A percentile compares a stretch with the other conserved stretches of the same genome.
phyloP scores from a whole-genome alignment of 30 jellyfish, hydroid and myxozoan species.

The Turritopsis rubra region DNA sequence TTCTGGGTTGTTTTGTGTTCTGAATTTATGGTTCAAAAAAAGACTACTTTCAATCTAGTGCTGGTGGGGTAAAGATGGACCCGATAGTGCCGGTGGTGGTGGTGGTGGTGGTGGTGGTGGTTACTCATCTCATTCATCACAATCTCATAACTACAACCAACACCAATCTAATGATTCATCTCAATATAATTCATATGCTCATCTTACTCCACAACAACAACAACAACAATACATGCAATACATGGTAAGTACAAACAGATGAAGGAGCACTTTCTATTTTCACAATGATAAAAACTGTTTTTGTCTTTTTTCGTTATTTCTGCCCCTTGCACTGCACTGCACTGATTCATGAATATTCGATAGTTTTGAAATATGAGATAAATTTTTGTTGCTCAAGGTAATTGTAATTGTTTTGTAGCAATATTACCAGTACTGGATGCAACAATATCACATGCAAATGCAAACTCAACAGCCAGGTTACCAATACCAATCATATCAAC shows the following conservation, averaged over 20 bases:
- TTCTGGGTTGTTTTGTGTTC: neutral
- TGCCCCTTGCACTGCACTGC: too few species aligned
- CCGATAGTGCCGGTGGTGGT: conserved; percentile 14
- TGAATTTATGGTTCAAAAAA: neutral
- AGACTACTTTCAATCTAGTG: conserved; percentile 47
- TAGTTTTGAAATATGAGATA: neutral
- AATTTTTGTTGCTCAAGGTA: neutral
- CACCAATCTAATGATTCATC: conserved; percentile 1
- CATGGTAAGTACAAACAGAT: conserved; percentile 46
- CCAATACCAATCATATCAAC: conserved; percentile 29
- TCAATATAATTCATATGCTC: conserved; percentile 7
- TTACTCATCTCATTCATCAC: conserved; percentile 3
- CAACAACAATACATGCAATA: conserved; percentile 46
- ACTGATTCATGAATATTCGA: too few species aligned
- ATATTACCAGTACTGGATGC: conserved; percentile 48
- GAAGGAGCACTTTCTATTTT: too few species aligned
- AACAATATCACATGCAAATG: conserved; percentile 25
- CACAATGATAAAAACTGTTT: too few species aligned
- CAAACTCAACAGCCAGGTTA: conserved; percentile 13
- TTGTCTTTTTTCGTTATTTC: neutral
- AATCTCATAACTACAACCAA: neutral
- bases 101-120: conserved; percentile 26
- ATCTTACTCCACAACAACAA: conserved; percentile 42
- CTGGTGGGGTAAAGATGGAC: conserved; percentile 99
- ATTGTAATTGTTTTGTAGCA: conserved; percentile 21